These are phyloP conservation scores for Micronycteris hirsuta DNA, from an alignment of 2,113 vertebrate genomes.

Conservation along the genomic window DNA sequence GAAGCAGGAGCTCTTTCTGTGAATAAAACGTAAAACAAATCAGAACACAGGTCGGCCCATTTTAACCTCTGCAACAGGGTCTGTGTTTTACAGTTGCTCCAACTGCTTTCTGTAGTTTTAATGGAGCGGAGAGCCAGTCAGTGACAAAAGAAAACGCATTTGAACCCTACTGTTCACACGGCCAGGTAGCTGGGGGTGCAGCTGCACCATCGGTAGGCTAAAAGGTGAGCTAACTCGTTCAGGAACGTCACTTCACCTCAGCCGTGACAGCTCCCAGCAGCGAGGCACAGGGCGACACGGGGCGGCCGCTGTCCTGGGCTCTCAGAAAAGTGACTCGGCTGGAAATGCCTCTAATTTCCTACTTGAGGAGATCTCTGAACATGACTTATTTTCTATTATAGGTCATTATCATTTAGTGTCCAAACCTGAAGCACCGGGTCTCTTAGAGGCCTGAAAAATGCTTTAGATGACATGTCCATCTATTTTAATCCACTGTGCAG, in stretches of 20 bases:
- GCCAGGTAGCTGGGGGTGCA: background rate
- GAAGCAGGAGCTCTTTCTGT: background rate
- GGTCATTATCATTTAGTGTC: constrained; percentile 26
- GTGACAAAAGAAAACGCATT: background rate
- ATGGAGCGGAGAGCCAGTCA: background rate
- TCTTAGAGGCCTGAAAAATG: constrained; percentile 7
- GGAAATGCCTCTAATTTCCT: constrained; percentile 27
- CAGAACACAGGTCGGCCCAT: background rate
- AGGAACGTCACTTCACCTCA: background rate
- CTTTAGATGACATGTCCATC: background rate
- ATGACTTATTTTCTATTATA: constrained; percentile 28
- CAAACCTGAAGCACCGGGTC: constrained; percentile 12
- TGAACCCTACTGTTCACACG: background rate
- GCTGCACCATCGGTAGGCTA: background rate
- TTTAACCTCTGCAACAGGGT: background rate
- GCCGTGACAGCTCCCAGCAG: background rate
- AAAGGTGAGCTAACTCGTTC: background rate
- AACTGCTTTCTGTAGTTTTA: background rate
- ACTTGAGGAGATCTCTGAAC: background rate
- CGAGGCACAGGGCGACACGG: too few species aligned
- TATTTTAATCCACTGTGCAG: constrained; percentile 47
- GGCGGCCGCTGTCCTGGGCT: background rate
- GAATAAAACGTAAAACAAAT: background rate
- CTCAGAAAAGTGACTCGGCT: background rate
- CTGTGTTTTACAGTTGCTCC: background rate